Evolutionary conservation across 2,113 vertebrate genomes (phyloP), one percentile per base, ranked within the genome.

Genomic region (Cygnus buccinator): DNA sequence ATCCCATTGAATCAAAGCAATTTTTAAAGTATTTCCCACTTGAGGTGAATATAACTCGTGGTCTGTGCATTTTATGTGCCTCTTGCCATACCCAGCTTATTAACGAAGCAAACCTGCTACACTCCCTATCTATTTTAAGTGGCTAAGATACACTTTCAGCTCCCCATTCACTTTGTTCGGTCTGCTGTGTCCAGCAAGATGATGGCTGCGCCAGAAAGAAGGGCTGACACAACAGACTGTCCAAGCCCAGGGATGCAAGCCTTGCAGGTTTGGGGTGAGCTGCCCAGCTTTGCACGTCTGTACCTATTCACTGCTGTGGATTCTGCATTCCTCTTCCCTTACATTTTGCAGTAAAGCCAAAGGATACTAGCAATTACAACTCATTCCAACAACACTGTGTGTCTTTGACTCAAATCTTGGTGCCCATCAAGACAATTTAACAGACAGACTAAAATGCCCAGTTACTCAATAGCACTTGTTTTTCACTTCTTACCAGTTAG

Each of bases 401-500:
- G 23, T 18, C 10, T 93, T 74, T 70, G 8, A 4, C 58, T 78
- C 43, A 26, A 26, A 19, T 41, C 16, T 39, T 26, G 4, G 5
- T 71, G 13, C 6, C 41, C 4, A 31, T 4, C 65, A 74, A 62
- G 57, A 44, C 10, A 46, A 77, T 28, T 37, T 7, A 71, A 39
- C 7, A 67, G n/a, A 21, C 14, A 15, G 12, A 33, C 3, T 23
- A 33, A 62, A 81, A 58, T 3, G 1, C 14, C 29, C 43, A 61
- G 3, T 43, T 76, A 43, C 14, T 29, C 44, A 48, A 2, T 67
- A 33, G 46, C 4, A 35, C 6, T n/a, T 1, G 0, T 21, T 13
- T 77, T 73, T 52, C n/a, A 8, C 70, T 28, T 21, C 28, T 66
- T 21, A 44, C 8, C 22, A 61, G 22, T 61, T 71, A 22, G 37